Base-by-base conservation (phyloP, 2,888 invertebrate species). In the Scaptomyza tumidula region DNA sequence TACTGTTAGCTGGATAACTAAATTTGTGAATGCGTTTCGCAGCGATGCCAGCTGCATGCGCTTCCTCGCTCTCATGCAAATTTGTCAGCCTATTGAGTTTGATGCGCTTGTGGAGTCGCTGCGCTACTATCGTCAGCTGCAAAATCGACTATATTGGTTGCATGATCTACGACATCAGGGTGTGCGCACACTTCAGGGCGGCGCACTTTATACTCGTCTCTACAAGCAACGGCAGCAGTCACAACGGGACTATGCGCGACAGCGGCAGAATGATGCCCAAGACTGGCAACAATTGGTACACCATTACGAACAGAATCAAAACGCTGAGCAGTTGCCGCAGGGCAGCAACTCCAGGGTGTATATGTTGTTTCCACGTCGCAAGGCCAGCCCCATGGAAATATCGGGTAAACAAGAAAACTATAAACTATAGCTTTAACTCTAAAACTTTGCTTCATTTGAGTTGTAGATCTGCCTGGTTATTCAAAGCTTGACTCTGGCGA, bases 41-140 rank as follows among this genome's bases (percentile, higher is more conserved):
- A 92, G 92, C 39, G 91, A 92, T 19, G 94, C 94, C 43, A 88
- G 80, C 43, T 90, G 89, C 45, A 91, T 91, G 71, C 86, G 92
- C 3, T 90, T 98, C 50, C 89, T 95, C 1, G 93, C 95, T 1
- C 96, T 97, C 77, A 95, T 96, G 95, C 96, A 96, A 87, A 94
- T 97, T 31, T 94, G 95, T 86, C 93, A 93, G 0, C 95, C 95
- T 0, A 93, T 94, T 67, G 94, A 96, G 68, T 96, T 96, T 91
- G 97, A 97, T 89, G 94, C 94, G 67, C 93, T 97, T 6, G 93
- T 97, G 90, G 97, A 97, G 90, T 95, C 96, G 0, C 84, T 97
- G 31, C 95, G 95, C 86, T 93, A 95, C 79, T 95, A 95, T 87
- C 93, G 94, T 13, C 96, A 96, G 87, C 88, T 97, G 10, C 93